Evolutionary conservation across 2,797 vertebrate genomes (phyloP), one percentile per base, ranked within the genome.

Genomic region (Acestrorhynchus altus): DNA sequence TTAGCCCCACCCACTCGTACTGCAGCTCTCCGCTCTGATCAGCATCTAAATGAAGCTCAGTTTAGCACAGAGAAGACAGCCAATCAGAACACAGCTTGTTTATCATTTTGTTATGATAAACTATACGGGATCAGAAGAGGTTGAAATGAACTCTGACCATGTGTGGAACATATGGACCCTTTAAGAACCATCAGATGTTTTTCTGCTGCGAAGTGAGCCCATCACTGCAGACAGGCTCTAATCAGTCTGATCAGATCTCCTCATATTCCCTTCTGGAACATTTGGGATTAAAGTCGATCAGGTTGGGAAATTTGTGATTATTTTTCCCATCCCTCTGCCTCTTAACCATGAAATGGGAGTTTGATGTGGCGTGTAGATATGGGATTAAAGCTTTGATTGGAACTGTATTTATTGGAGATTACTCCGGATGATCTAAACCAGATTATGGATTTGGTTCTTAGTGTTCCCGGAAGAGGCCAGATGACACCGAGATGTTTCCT

Each of bases 401-500:
- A 74, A 75, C 84, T 87, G 87, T 87, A 85, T 83, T 90, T 88
- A 86, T 75, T 74, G 51, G 81, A 90, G 90, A 93, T 94, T 92
- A 88, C 72, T 86, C 83, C 79, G 83, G 86, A 87, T 90, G 81
- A 91, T 84, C 79, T 74, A 86, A 90, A 91, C 86, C 86, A 91
- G 91, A 93, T 92, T 90, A 90, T 86, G 77, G 86, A 86, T 89
- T 92, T 86, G 81, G 51, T 83, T 86, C 77, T 83, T 87, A 71
- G 59, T 35, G 40, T 70, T 63, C 57, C 51, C 44, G 40, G 59
- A 47, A 60, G 84, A 87, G 83, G 71, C 81, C 85, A 83, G 87
- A 81, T 86, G 86, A 89, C 85, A 88, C 76, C 51, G 72, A 63
- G 80, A 80, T 79, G 87, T 87, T 90, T 86, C 84, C 81, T 69